Evolutionary conservation across 2,113 vertebrate species (phyloP).

Genomic region (Cynopterus brachyotis): DNA sequence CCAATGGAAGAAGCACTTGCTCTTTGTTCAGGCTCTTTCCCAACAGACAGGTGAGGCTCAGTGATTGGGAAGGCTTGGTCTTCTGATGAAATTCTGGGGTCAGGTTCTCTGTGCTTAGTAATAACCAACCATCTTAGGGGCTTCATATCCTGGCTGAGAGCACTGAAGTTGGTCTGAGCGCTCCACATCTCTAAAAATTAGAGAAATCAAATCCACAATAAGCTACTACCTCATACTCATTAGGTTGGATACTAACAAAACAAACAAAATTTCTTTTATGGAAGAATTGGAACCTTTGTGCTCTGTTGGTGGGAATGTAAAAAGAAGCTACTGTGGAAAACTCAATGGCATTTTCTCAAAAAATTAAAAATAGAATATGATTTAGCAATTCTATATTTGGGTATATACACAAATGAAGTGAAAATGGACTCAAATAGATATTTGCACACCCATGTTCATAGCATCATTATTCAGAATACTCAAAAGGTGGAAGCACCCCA

Average conservation of each 20-base stretch:
- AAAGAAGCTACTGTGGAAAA: not conserved
- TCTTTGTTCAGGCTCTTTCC: slow-evolving; percentile 86
- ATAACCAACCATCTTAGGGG: not conserved
- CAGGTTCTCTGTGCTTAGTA: not conserved
- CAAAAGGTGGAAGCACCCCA: not conserved
- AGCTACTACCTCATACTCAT: not conserved
- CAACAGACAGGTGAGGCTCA: slow-evolving; percentile 86
- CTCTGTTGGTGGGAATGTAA: not conserved
- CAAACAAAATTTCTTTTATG: not conserved
- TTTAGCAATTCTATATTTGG: not conserved
- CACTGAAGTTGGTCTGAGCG: not conserved
- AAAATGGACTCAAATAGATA: not conserved
- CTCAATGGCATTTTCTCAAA: not conserved
- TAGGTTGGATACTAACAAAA: not conserved
- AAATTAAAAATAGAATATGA: slow-evolving; percentile 32
- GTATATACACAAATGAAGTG: not conserved
- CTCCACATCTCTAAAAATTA: not conserved
- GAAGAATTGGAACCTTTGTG: not conserved
- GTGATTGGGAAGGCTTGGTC: not conserved
- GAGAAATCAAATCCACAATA: not conserved
- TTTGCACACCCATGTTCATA: not conserved
- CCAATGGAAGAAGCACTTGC: slow-evolving; percentile 84
- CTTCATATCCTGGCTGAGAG: slow-evolving; percentile 6
- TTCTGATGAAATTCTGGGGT: slow-evolving; percentile 10
- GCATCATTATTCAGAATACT: not conserved